Percentiles rank a stretch among this genome's conserved stretches.
Conservation (phyloP, 2,888 invertebrate species). For the Dorcus hopei region DNA sequence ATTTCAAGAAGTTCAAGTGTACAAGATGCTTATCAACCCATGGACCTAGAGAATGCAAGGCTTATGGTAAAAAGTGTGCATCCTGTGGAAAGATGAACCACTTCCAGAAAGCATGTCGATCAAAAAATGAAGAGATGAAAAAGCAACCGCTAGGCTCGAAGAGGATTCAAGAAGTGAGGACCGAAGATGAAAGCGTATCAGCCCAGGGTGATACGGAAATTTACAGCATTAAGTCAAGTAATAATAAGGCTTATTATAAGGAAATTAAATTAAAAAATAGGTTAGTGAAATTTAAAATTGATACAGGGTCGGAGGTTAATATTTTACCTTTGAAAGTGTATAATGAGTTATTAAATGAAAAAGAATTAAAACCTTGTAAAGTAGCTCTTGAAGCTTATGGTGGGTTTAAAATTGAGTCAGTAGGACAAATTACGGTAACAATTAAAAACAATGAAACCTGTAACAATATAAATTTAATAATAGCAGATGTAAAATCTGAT, state of each 20-base stretch:
- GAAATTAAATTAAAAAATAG: constrained; percentile 4
- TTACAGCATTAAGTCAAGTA: background rate
- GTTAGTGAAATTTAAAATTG: background rate
- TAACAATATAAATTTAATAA: no score
- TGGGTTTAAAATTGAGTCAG: constrained; percentile 2
- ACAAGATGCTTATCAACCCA: background rate
- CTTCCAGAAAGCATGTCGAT: background rate
- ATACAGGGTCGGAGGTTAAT: background rate
- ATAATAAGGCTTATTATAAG: no score
- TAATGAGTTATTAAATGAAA: constrained; percentile 1
- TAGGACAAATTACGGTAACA: no score
- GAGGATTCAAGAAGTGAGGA: background rate
- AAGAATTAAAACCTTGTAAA: background rate
- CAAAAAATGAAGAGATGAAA: background rate
- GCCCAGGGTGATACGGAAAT: background rate
- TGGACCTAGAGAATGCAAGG: background rate
- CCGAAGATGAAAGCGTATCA: background rate
- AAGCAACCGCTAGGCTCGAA: background rate
- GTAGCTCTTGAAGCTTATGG: background rate
- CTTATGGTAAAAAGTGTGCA: background rate
- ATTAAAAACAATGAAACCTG: no score
- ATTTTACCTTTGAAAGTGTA: background rate
- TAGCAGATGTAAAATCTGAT: background rate
- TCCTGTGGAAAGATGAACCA: background rate
- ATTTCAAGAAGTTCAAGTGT: background rate